Percentiles rank a stretch among this genome's conserved stretches.
phyloP scores from a whole-genome alignment of 2,797 vertebrate species.

The Eutrigla gurnardus region DNA sequence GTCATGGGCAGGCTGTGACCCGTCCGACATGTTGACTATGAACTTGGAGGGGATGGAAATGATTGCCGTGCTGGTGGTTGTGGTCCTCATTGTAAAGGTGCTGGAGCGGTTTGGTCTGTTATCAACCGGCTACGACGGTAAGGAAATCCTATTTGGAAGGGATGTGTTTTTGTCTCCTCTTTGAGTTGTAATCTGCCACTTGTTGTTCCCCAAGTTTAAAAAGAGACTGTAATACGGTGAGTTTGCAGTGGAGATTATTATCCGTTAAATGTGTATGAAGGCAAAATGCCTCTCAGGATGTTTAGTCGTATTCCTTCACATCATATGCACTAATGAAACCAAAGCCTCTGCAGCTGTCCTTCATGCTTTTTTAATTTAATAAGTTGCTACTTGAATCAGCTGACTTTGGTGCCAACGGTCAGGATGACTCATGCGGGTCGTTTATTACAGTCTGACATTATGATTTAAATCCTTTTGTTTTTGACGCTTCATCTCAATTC shows the following conservation, averaged over 20 bases:
- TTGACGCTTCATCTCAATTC: neutral
- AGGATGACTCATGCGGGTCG: conserved; percentile 9
- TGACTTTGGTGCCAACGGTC: conserved; percentile 23
- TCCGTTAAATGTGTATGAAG: neutral
- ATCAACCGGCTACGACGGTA: conserved; percentile 93
- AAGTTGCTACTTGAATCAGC: conserved; percentile 26
- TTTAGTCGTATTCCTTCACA: neutral
- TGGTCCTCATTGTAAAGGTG: conserved; percentile 96
- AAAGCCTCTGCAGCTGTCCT: neutral
- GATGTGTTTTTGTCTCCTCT: neutral
- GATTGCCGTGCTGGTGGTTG: conserved; percentile 95
- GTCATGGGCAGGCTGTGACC: conserved; percentile 88
- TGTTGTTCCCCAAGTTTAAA: conserved; percentile 35
- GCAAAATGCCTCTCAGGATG: neutral
- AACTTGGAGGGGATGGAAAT: conserved; percentile 99
- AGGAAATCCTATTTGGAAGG: conserved; percentile 71
- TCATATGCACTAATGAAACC: neutral
- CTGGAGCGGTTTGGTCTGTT: conserved; percentile 98
- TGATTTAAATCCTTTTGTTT: conserved; percentile 16
- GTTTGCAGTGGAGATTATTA: neutral
- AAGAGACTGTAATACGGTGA: neutral
- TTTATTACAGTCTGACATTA: conserved; percentile 12
- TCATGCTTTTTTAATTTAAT: conserved; percentile 12
- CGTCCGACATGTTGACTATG: conserved; percentile 86
- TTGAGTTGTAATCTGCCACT: neutral